These are phyloP conservation scores for Drosophila lini DNA, from an alignment of 1,140 invertebrate genomes.

Conservation along the genomic window DNA sequence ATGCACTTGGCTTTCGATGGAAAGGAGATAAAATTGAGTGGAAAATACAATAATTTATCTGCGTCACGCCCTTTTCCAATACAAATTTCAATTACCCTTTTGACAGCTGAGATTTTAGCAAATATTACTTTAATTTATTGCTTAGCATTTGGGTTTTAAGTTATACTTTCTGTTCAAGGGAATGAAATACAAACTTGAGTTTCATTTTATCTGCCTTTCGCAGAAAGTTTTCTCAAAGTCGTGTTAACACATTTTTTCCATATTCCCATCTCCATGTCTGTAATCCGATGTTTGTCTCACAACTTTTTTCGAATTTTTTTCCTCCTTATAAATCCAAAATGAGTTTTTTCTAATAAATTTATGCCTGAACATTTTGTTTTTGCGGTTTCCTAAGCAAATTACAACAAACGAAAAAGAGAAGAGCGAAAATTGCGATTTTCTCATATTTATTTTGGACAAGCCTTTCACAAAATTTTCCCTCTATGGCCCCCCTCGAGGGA, in stretches of 20 bases:
- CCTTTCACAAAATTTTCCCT: conserved; percentile 66
- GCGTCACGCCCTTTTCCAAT: not conserved
- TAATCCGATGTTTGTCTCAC: conserved; percentile 17
- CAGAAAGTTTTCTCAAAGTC: conserved; percentile 4
- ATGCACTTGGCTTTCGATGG: conserved; percentile 20
- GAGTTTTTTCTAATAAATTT: conserved; percentile 37
- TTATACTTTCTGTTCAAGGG: conserved; percentile 1
- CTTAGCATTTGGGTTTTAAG: not conserved
- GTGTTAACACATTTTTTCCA: conserved; percentile 6
- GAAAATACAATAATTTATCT: not conserved
- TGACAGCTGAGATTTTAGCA: not conserved
- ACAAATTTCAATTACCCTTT: not conserved
- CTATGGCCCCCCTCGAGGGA: not conserved
- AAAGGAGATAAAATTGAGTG: conserved; percentile 16
- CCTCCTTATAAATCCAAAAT: conserved; percentile 11
- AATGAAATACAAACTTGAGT: conserved; percentile 5
- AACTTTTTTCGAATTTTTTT: conserved; percentile 15
- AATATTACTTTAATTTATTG: not conserved
- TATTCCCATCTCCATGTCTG: conserved; percentile 7
- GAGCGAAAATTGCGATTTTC: conserved; percentile 56
- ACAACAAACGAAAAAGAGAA: conserved; percentile 21
- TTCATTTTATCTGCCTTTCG: not conserved
- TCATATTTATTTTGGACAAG: conserved; percentile 72
- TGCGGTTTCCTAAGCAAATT: conserved; percentile 62
- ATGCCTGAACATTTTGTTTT: conserved; percentile 31